Base-by-base conservation (phyloP, 1,140 invertebrate genomes). In the Telenomus remus region DNA sequence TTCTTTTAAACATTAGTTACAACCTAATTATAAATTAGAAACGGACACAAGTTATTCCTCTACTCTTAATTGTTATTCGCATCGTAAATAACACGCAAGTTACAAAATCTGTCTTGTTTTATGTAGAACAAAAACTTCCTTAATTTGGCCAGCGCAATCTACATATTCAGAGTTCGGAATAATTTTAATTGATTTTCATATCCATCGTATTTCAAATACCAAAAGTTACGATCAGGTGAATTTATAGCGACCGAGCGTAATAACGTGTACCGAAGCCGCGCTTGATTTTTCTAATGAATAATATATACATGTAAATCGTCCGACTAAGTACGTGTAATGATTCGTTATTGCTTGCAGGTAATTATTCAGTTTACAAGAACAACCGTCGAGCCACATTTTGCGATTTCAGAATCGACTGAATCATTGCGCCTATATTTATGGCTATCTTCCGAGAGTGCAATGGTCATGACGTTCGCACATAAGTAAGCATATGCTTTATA, bases 381-480 rank as follows among this genome's bases (percentile, higher is more conserved):
- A 50, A 44, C 19, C 53, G 27, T 51, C 43, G 37, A 50, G 10
- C 39, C 4, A 47, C 33, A 47, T 64, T 70, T 60, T 57, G 60
- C 46, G 61, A 61, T 76, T 72, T 71, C 39, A 64, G 54, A 64
- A 73, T 72, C 64, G 54, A 48, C 55, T 60, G 63, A 76, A 59
- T 73, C 75, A 49, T 60, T 68, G 10, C 16, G 55, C 19, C 19
- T 27, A 70, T 73, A 70, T 73, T 78, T 70, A 73, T 34, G 50
- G 63, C 59, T 47, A 48, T 69, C 47, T 49, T 69, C 53, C 42
- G 39, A 50, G 55, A 77, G 76, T 54, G 76, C 76, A 73, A 61
- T 78, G 76, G 76, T 73, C 76, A 78, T 78, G 76, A 63, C 76
- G 76, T 74, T 78, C 70, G 70, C 76, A 78, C 76, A 78, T 78